Evolutionary conservation across 1,140 invertebrate genomes (phyloP).

Genomic region (Hypsibius dujardini): DNA sequence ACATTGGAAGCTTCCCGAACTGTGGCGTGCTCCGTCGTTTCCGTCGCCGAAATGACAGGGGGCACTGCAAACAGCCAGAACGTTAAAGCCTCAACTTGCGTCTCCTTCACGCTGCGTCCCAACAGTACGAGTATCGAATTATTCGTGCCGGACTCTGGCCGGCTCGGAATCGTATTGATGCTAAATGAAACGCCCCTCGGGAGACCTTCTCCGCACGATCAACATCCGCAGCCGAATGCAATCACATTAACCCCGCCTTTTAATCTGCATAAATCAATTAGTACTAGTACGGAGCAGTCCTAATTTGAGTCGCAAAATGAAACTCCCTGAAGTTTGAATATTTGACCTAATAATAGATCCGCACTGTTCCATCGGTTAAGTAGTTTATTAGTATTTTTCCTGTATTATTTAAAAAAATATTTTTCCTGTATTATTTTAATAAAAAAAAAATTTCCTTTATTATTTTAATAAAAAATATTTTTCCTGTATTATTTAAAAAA

Average conservation of each 20-base stretch:
- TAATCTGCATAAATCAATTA: conserved; percentile 18
- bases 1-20: conserved; percentile 15
- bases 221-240: not conserved
- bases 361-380: no score
- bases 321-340: not conserved
- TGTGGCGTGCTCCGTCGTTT: conserved; percentile 6
- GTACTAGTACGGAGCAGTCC: not conserved
- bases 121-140: no score
- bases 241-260: conserved; percentile 1
- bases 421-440: no score
- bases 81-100: not conserved
- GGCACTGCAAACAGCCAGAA: not conserved
- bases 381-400: no score
- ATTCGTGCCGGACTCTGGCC: no score
- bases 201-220: not conserved
- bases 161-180: not conserved
- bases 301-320: not conserved
- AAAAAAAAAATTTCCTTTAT: no score
- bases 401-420: no score
- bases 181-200: conserved; percentile 12
- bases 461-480: no score
- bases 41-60: not conserved
- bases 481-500: no score
- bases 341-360: not conserved
- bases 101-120: not conserved